phyloP scores from a whole-genome alignment of 2,113 vertebrate species.

The Pithys albifrons region DNA sequence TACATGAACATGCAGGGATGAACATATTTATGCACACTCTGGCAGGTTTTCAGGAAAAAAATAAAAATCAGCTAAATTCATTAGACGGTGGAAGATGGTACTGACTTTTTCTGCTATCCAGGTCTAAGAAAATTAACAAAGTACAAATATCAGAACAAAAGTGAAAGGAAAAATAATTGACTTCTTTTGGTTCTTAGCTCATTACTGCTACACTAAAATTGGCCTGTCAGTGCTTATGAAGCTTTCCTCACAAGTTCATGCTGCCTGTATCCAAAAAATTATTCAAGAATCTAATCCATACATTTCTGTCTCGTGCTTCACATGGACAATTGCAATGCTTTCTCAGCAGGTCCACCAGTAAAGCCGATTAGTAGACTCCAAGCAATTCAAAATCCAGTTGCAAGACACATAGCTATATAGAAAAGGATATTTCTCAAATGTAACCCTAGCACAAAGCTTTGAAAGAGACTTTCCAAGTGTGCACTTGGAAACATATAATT shows the following conservation, averaged over 20 bases:
- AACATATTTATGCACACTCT: background rate
- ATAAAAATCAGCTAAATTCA: background rate
- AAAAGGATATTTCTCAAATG: background rate
- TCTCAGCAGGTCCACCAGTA: conserved; percentile 47
- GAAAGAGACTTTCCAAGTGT: background rate
- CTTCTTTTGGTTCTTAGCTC: background rate
- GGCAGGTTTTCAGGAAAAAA: background rate
- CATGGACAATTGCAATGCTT: background rate
- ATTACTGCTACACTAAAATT: background rate
- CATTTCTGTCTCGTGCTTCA: background rate
- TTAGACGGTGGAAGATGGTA: background rate
- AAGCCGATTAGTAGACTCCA: conserved; percentile 48
- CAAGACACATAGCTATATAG: background rate
- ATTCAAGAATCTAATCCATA: conserved; percentile 34
- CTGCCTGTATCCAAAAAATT: background rate
- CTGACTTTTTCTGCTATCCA: background rate
- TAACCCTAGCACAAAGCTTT: background rate
- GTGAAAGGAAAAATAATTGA: background rate
- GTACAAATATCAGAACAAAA: background rate
- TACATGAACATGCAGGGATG: rapidly evolving
- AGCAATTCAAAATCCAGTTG: conserved; percentile 30
- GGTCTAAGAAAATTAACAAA: background rate
- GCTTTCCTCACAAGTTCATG: background rate
- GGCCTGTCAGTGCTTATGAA: background rate
- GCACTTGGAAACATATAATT: background rate